Base-by-base conservation (phyloP, 2,888 invertebrate species). In the Drosophila barbarae region DNA sequence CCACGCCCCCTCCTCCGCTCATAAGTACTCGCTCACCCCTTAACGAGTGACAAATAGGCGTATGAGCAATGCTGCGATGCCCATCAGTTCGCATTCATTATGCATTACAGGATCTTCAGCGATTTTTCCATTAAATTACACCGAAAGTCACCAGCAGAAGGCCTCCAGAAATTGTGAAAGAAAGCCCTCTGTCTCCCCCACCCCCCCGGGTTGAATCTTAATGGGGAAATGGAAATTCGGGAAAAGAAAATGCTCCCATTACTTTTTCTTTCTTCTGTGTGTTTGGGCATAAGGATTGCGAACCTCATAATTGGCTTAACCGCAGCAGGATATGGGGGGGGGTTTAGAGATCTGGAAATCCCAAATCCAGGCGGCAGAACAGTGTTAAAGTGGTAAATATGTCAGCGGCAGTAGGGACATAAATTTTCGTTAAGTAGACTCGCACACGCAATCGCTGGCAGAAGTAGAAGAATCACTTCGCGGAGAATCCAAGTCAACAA, bases 401-500 rank as follows among this genome's bases (percentile, higher is more conserved):
- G 82, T 82, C 82, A 85, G 86, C 86, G 72, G 80, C 86, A 82
- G 82, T 64, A 63, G 65, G 71, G 70, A 82, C 72, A 82, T 82
- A 82, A 82, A 86, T 82, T 82, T 74, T 84, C 76, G 85, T 85
- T 81, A 81, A 81, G 84, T 85, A 84, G 84, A 85, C 85, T 74
- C 72, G 66, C 84, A 85, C 84, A 81, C 84, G 84, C 81, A 81
- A 61, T 42, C 44, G 68, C 69, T 23, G 69, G 28, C 51, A 57
- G 36, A 57, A 46, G 46, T 35, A 50, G 54, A 64, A 38, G 52
- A 53, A 57, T 57, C 50, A 30, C 53, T 35, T 49, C 34, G 54
- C 26, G 38, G n/a, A 54, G 57, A 39, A 61, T 50, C 23, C 32
- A 36, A 46, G 26, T 36, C 26, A 21, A 30, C 3, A 18, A 18